Conservation (phyloP, 2,888 invertebrate genomes). For the Timandra comae region DNA sequence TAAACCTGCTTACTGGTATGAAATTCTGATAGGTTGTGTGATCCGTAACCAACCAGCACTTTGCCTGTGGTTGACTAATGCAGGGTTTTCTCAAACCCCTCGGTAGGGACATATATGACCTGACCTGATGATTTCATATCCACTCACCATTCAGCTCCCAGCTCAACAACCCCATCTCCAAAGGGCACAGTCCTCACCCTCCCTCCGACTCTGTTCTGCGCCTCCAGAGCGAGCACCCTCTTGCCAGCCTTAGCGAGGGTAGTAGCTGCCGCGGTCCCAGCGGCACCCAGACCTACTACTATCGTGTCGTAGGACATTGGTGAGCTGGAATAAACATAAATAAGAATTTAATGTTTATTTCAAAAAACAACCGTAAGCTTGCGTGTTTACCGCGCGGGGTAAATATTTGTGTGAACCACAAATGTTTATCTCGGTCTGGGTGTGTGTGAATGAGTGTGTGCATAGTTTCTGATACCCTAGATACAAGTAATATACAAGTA, state of each 20-base stretch:
- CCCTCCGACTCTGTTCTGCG: slow-evolving; percentile 48
- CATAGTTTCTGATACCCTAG: too few relatives aligned
- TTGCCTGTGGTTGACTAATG: neutral
- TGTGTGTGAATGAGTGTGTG: too few relatives aligned
- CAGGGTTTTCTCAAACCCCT: neutral
- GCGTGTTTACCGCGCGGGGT: too few relatives aligned
- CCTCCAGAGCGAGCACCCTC: slow-evolving; percentile 51
- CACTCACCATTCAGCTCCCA: slow-evolving; percentile 62
- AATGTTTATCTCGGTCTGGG: too few relatives aligned
- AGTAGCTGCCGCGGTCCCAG: slow-evolving; percentile 47
- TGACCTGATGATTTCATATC: too few relatives aligned
- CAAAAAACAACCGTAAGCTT: too few relatives aligned
- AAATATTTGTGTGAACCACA: too few relatives aligned
- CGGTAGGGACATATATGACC: too few relatives aligned
- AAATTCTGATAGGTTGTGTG: too few relatives aligned
- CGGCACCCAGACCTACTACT: slow-evolving; percentile 49
- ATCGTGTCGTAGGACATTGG: slow-evolving; percentile 48
- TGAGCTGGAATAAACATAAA: slow-evolving; percentile 22
- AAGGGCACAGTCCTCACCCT: slow-evolving; percentile 51
- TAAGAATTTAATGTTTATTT: too few relatives aligned
- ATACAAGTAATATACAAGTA: too few relatives aligned
- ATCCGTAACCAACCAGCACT: too few relatives aligned
- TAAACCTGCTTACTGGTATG: neutral
- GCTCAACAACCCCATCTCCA: slow-evolving; percentile 51
- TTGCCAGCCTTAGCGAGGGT: slow-evolving; percentile 42